Conservation (phyloP, 2,888 invertebrate genomes). For the Vanessa cardui region DNA sequence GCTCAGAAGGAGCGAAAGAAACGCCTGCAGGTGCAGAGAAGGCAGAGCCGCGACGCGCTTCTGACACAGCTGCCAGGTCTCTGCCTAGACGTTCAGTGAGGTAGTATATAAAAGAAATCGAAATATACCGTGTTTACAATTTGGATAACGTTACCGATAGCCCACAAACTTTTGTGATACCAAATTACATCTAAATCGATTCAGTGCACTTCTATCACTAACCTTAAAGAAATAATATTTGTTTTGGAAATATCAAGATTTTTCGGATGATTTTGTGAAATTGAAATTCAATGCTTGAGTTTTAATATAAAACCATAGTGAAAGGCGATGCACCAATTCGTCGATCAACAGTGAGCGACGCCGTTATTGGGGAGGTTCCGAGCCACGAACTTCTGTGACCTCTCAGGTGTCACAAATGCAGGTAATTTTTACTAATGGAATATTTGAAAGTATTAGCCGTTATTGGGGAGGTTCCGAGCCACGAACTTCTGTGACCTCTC, state of each 20-base stretch:
- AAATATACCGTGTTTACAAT: too few relatives aligned
- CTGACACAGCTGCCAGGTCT: constrained; percentile 60
- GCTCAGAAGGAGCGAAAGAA: constrained; percentile 66
- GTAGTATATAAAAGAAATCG: constrained; percentile 41
- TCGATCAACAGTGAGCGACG: constrained; percentile 76
- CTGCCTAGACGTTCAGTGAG: constrained; percentile 69
- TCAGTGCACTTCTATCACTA: too few relatives aligned
- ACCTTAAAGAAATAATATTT: neutral
- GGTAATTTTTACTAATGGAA: constrained; percentile 46
- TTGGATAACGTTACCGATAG: too few relatives aligned
- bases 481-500: too few relatives aligned
- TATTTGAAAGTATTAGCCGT: too few relatives aligned
- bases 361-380: constrained; percentile 72
- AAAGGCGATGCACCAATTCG: constrained; percentile 72
- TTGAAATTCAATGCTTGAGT: neutral
- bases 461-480: too few relatives aligned
- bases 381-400: constrained; percentile 73
- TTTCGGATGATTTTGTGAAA: too few relatives aligned
- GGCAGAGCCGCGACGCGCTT: constrained; percentile 65
- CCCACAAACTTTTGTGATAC: too few relatives aligned
- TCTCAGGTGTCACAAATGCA: constrained; percentile 74
- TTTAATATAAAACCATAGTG: constrained; percentile 50
- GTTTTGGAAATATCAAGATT: too few relatives aligned
- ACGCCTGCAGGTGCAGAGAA: constrained; percentile 44
- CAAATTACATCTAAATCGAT: too few relatives aligned